Percentiles rank a stretch among this genome's conserved stretches.
These are phyloP conservation scores for Lophotis ruficrista DNA, from an alignment of 2,113 vertebrate species.

Conservation along the genomic window DNA sequence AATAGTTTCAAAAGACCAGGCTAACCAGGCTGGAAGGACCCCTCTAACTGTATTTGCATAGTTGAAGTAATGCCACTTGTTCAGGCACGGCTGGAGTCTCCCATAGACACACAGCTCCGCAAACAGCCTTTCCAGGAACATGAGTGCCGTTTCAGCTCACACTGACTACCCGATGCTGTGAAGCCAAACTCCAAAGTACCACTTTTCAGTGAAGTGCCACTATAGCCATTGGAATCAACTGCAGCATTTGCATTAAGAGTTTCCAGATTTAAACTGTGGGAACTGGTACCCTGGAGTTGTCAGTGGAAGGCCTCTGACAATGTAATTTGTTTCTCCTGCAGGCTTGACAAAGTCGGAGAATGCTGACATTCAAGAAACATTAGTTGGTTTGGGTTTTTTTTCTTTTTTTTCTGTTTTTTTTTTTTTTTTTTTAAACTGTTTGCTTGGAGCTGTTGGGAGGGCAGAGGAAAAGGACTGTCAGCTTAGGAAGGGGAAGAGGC, in stretches of 20 bases:
- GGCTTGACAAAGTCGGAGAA: neutral
- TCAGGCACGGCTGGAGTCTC: neutral
- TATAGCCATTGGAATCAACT: neutral
- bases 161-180: neutral
- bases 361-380: neutral
- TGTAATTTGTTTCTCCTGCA: constrained; percentile 28
- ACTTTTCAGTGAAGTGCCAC: neutral
- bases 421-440: neutral
- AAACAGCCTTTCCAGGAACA: neutral
- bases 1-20: neutral
- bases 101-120: fast-evolving
- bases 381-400: neutral
- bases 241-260: neutral
- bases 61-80: neutral
- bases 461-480: neutral
- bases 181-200: neutral
- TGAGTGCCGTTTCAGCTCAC: fast-evolving
- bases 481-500: neutral
- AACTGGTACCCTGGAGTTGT: neutral
- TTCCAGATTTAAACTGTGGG: constrained; percentile 48
- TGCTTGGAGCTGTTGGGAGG: neutral
- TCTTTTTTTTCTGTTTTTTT: neutral
- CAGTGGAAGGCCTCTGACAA: constrained; percentile 26
- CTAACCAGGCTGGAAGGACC: neutral
- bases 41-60: neutral